Conservation (phyloP, 2,797 vertebrate species). For the Thamnophis elegans region DNA sequence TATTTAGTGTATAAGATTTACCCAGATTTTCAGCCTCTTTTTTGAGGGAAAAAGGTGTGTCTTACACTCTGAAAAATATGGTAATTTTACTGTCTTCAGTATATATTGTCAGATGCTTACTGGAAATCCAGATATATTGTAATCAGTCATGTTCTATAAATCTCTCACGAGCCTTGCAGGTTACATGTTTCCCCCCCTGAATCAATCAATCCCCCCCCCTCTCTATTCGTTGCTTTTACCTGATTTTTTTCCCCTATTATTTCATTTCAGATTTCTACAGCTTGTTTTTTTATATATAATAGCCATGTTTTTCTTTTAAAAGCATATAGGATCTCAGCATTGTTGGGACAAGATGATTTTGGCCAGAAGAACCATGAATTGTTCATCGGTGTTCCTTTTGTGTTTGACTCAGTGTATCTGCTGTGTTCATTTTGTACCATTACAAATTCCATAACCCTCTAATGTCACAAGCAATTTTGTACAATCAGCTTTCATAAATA, state of each 20-base stretch:
- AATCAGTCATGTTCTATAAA: not conserved
- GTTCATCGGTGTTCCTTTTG: not conserved
- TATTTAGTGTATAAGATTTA: too few species aligned
- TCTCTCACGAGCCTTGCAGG: not conserved
- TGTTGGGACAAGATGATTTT: not conserved
- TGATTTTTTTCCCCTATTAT: not conserved
- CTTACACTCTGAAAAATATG: too few species aligned
- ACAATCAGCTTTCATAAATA: not conserved
- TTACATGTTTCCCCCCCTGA: not conserved
- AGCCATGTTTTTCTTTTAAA: not conserved
- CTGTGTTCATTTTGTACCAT: not conserved
- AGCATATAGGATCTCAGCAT: not conserved
- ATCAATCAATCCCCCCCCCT: not conserved
- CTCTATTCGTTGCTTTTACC: not conserved
- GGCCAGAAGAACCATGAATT: not conserved
- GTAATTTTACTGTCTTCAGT: not conserved
- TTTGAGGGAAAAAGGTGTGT: too few species aligned
- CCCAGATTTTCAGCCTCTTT: too few species aligned
- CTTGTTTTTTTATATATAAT: not conserved
- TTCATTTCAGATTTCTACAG: not conserved
- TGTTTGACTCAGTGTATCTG: not conserved
- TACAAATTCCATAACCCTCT: not conserved
- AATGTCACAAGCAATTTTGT: not conserved
- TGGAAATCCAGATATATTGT: not conserved
- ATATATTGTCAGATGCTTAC: not conserved